Base-by-base conservation (phyloP, 2,797 vertebrate species). In the Neostethus bicornis region DNA sequence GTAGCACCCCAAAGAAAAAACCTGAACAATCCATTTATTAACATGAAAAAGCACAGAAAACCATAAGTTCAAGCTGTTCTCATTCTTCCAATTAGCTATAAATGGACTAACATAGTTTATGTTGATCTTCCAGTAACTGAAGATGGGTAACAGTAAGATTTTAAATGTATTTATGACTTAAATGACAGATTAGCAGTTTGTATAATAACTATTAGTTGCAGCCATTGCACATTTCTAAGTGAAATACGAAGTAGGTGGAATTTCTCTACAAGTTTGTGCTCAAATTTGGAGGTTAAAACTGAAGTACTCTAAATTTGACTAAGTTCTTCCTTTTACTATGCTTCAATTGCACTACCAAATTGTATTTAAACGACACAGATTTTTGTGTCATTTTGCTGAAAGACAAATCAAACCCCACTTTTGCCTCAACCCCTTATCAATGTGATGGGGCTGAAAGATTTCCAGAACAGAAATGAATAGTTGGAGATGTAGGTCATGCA, bases 101-200 rank as follows among this genome's bases (percentile, higher is more conserved):
- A 45, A 25, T 14, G 13, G 19, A 37, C 9, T 60, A 8, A 25
- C 12, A 21, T 16, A 9, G 12, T 31, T 51, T 48, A 37, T 16
- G 25, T 6, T 28, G 24, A 9, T 39, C 19, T 12, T 62, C 17
- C 20, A 23, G 21, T 21, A 64, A n/a, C 14, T 28, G 63, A 0
- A 25, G 31, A 47, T 19, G 23, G 10, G 24, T 17, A 44, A 46
- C 38, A 21, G 32, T 13, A 12, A 23, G 5, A 5, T 31, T 64
- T 51, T 59, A n/a, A n/a, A n/a, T 7, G 39, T 21, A 12, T 3
- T 48, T 28, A 2, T 16, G 8, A 44, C 39, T 1, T 16, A 25
- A 28, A 41, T 29, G 17, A 38, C 20, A 47, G 19, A 34, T 51
- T 51, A 26, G 20, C 46, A 46, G 8, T 19, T 48, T 61, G 10